Evolutionary conservation across 2,888 invertebrate genomes (phyloP).

Genomic region (Drosophila subsilvestris): DNA sequence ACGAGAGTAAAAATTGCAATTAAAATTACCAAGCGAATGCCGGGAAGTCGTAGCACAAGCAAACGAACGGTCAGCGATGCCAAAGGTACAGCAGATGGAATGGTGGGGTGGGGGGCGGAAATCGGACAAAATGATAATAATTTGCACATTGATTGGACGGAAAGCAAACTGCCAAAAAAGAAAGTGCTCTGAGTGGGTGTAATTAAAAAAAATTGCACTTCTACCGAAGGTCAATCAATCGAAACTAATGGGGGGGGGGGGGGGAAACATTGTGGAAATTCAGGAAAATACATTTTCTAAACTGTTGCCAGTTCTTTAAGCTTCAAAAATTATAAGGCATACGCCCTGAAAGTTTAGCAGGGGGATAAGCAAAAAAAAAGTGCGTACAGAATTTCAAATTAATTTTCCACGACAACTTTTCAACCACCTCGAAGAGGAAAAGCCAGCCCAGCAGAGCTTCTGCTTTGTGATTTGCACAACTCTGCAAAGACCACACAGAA

Average conservation of each 20-base stretch:
- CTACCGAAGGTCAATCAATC: conserved; percentile 59
- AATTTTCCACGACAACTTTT: conserved; percentile 58
- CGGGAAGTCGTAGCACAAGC: conserved; percentile 20
- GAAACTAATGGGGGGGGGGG: conserved; percentile 56
- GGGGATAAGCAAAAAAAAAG: conserved; percentile 26
- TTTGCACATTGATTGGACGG: conserved; percentile 63
- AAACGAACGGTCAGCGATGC: background rate
- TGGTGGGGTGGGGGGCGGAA: background rate
- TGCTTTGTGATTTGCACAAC: background rate
- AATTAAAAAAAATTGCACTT: conserved; percentile 61
- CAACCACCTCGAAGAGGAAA: conserved; percentile 15
- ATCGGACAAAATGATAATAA: conserved; percentile 73
- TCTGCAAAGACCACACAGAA: conserved; percentile 27
- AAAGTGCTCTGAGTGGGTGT: conserved; percentile 31
- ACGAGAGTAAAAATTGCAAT: conserved; percentile 69
- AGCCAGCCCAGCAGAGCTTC: background rate
- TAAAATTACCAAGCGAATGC: conserved; percentile 70
- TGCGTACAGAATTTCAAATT: conserved; percentile 62
- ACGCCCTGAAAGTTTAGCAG: background rate
- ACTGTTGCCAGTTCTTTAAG: conserved; percentile 3
- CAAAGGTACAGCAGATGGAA: background rate
- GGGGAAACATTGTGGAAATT: conserved; percentile 7
- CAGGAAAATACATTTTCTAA: conserved; percentile 12
- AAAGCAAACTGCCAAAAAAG: conserved; percentile 30
- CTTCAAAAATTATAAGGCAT: conserved; percentile 42